A percentile compares a stretch with the other conserved stretches of the same genome.
These are phyloP conservation scores for Potorous gilbertii DNA, from an alignment of 2,797 vertebrate species.

Conservation along the genomic window DNA sequence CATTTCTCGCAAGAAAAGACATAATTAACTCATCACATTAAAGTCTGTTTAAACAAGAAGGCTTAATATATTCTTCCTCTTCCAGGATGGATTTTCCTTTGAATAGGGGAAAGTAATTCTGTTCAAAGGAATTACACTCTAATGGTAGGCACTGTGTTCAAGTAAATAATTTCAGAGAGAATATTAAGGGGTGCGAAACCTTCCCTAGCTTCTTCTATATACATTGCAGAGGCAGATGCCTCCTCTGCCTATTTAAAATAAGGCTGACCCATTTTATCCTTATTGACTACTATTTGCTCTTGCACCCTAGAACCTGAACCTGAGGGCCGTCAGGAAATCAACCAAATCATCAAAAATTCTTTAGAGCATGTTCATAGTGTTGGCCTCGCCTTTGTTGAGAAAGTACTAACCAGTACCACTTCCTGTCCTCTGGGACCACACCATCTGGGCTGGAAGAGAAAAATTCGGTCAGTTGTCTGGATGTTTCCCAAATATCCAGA, in stretches of 20 bases:
- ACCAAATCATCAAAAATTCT: neutral
- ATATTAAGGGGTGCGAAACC: neutral
- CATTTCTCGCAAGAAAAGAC: neutral
- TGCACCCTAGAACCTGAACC: neutral
- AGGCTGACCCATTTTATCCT: neutral
- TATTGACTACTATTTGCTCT: neutral
- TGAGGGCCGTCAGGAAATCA: neutral
- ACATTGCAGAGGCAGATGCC: neutral
- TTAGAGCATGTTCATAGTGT: neutral
- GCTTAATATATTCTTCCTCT: neutral
- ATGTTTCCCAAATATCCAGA: constrained; percentile 14
- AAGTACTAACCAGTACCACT: neutral
- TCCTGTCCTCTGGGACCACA: neutral
- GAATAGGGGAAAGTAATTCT: neutral
- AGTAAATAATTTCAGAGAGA: neutral
- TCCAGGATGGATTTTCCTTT: neutral
- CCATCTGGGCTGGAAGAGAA: neutral
- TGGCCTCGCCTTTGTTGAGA: neutral
- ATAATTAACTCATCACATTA: neutral
- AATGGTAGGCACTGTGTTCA: neutral
- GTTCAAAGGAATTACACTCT: neutral
- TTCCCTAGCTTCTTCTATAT: neutral
- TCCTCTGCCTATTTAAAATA: neutral
- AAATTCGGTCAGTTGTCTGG: neutral
- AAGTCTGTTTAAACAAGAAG: neutral